Evolutionary conservation across 2,797 vertebrate species (phyloP).

Genomic region (Alauda arvensis): DNA sequence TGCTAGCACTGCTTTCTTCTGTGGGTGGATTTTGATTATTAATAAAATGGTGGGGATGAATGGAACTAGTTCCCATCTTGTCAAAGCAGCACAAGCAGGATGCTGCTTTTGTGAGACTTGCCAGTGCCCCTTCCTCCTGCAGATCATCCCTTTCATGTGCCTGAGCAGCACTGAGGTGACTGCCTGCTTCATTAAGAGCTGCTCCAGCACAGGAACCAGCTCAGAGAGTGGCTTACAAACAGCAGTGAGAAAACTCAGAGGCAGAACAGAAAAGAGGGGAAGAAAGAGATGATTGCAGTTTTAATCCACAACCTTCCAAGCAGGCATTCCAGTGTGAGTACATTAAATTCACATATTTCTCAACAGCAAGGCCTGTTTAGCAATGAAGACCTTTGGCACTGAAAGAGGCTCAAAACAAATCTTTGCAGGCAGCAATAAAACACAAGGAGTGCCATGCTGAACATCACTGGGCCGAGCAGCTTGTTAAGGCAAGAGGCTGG

Average conservation of each 20-base stretch:
- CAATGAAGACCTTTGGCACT: slow-evolving; percentile 32
- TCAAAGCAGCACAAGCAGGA: neutral
- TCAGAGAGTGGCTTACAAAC: neutral
- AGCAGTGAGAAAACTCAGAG: neutral
- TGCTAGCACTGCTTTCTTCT: neutral
- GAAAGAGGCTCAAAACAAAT: slow-evolving; percentile 21
- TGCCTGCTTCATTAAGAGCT: neutral
- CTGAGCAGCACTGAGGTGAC: neutral
- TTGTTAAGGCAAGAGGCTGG: slow-evolving; percentile 31
- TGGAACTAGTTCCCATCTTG: neutral
- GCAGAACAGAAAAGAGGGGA: neutral
- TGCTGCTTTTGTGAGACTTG: slow-evolving; percentile 23
- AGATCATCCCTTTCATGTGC: slow-evolving; percentile 15
- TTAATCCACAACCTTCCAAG: neutral
- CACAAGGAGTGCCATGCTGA: neutral
- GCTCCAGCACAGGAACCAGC: neutral
- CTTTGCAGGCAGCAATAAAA: slow-evolving; percentile 13
- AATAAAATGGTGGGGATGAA: neutral
- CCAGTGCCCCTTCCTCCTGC: neutral
- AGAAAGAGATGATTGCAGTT: neutral
- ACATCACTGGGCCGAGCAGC: neutral
- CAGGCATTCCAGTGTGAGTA: neutral
- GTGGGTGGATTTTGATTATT: neutral
- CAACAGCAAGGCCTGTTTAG: slow-evolving; percentile 39
- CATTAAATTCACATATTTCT: neutral